Evolutionary conservation across 2,113 vertebrate genomes (phyloP), one percentile per base, ranked within the genome.

Genomic region (Cheirogaleus medius): DNA sequence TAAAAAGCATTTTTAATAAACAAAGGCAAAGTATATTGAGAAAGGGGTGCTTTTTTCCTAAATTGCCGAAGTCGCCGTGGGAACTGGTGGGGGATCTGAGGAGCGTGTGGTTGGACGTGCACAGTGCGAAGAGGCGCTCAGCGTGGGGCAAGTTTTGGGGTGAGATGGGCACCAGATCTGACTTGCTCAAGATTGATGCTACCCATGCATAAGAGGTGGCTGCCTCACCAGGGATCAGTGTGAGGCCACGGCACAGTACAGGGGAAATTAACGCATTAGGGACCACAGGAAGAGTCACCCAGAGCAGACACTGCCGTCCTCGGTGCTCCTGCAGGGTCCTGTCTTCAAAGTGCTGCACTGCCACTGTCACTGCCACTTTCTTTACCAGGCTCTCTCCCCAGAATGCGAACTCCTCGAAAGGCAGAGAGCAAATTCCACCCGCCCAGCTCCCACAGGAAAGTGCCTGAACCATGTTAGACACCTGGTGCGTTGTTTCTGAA

Each of bases 181-280:
- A 49, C 8, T 37, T 1, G 7, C 23, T n/a, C 6, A 32, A 4
- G 18, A 32, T 68, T 42, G 32, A 34, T 6, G 3, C 23, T 78
- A 1, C 6, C 17, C 21, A 8, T 4, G 0, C 2, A 6, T 39
- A 32, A 74, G 34, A 29, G 8, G 34, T 3, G 74, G 44, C 21
- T 32, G 17, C 17, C 11, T 83, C 29, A 1, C 27, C 5, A 34
- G 11, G 7, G 1, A 20, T 42, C 7, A 56, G 5, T 37, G 2
- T 34, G 44, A 76, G 8, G 17, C 11, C 39, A 2, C 1, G 10
- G 18, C 73, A 37, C 18, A 74, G 64, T 20, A n/a, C 8, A 37
- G 2, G 9, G 34, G 32, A 64, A 85, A 63, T 77, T 42, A 64
- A 58, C 23, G 1, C n/a, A 13, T 42, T 1, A 1, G n/a, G 6